Evolutionary conservation across 1,140 invertebrate genomes (phyloP).

Genomic region (Nasonia vitripennis): DNA sequence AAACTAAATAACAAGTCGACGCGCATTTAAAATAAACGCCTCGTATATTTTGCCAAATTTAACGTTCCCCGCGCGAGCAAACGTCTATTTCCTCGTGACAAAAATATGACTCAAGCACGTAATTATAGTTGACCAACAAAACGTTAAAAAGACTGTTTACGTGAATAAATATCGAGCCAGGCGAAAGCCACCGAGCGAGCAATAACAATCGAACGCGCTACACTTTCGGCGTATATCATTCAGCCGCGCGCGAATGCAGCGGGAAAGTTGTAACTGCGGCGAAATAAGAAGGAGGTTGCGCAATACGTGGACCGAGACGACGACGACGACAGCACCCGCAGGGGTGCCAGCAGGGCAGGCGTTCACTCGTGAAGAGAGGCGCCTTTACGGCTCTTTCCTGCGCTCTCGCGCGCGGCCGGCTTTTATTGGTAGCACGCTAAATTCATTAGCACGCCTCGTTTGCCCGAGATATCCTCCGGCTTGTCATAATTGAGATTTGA

Average conservation of each 20-base stretch:
- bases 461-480: constrained; percentile 58
- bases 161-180: neutral
- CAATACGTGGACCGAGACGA: neutral
- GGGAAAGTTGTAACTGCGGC: no score
- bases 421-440: constrained; percentile 65
- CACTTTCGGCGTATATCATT: neutral
- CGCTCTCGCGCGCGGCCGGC: constrained; percentile 32
- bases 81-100: no score
- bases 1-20: neutral
- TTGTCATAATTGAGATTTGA: constrained; percentile 60
- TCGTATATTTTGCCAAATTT: no score
- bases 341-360: constrained; percentile 57
- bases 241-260: no score
- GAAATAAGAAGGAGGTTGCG: neutral
- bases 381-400: constrained; percentile 56
- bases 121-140: no score
- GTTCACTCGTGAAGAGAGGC: constrained; percentile 61
- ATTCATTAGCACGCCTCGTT: constrained; percentile 69
- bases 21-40: neutral
- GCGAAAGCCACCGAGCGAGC: neutral
- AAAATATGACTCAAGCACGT: no score
- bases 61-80: no score
- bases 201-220: neutral
- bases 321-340: neutral
- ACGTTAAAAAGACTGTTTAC: no score